Evolutionary conservation across 1,140 invertebrate genomes (phyloP).

Genomic region (Akabosia matsudoensis): DNA sequence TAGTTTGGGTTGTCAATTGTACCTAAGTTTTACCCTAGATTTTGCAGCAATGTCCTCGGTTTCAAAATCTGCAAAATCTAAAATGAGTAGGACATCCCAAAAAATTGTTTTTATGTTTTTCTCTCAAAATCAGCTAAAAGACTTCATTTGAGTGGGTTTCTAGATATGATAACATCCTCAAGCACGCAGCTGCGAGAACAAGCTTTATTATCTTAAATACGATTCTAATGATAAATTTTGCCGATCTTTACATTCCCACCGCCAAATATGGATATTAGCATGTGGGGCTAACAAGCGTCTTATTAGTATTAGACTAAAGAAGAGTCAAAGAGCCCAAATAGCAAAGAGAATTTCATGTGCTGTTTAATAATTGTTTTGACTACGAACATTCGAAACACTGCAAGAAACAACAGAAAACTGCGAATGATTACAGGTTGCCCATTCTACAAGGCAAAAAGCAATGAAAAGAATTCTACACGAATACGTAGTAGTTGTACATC

Average conservation of each 20-base stretch:
- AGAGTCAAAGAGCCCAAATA: no score
- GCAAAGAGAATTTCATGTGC: not conserved
- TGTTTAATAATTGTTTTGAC: not conserved
- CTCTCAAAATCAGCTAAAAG: no score
- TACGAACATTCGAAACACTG: no score
- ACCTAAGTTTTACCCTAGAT: no score
- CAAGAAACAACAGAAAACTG: no score
- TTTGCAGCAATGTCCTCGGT: no score
- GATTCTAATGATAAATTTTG: constrained; percentile 16
- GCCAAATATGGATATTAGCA: constrained; percentile 3
- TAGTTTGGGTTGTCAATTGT: no score
- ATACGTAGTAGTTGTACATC: not conserved
- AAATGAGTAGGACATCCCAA: no score
- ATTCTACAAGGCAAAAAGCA: not conserved
- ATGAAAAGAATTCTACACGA: not conserved
- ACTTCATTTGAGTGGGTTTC: no score
- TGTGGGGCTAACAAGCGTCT: not conserved
- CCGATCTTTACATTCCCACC: not conserved
- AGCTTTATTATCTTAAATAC: not conserved
- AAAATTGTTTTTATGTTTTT: no score
- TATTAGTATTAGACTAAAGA: not conserved
- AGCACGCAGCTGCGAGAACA: not conserved
- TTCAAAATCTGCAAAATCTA: no score
- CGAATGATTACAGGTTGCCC: not conserved
- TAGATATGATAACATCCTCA: no score